phyloP scores from a whole-genome alignment of 2,113 vertebrate species.

The Alectura lathami region DNA sequence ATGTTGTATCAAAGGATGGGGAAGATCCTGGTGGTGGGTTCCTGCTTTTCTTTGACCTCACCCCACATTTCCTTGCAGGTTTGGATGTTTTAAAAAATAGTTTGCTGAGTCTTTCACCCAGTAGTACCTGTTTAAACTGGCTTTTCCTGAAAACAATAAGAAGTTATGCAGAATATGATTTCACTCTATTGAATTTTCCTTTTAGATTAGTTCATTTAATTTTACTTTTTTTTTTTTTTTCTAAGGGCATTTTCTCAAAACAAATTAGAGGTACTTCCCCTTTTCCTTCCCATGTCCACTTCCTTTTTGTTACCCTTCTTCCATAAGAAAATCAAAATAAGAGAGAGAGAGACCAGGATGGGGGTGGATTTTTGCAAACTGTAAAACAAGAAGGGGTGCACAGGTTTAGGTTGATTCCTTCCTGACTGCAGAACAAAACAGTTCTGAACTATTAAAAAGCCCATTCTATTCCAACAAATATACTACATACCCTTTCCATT shows the following conservation, averaged over 20 bases:
- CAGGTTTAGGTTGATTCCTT: background rate
- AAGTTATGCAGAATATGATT: background rate
- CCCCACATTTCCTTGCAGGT: background rate
- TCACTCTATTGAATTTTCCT: background rate
- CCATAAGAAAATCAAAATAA: background rate
- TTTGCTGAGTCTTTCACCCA: background rate
- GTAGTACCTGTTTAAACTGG: background rate
- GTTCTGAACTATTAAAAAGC: background rate
- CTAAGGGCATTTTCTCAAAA: background rate
- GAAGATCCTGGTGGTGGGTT: background rate
- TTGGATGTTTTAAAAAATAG: background rate
- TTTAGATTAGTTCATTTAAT: background rate
- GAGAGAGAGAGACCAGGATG: background rate
- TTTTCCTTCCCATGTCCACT: background rate
- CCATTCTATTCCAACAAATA: background rate
- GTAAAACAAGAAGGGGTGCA: background rate
- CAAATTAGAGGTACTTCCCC: background rate
- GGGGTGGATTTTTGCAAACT: background rate
- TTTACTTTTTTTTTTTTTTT: background rate
- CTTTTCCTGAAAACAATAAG: background rate
- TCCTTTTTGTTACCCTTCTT: background rate
- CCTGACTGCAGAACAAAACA: background rate
- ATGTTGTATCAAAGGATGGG: background rate
- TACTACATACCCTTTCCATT: background rate
- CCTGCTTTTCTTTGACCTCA: slow-evolving; percentile 14